Evolutionary conservation across 2,888 invertebrate genomes (phyloP), one percentile per base, ranked within the genome.

Genomic region (Tetragnatha montana): DNA sequence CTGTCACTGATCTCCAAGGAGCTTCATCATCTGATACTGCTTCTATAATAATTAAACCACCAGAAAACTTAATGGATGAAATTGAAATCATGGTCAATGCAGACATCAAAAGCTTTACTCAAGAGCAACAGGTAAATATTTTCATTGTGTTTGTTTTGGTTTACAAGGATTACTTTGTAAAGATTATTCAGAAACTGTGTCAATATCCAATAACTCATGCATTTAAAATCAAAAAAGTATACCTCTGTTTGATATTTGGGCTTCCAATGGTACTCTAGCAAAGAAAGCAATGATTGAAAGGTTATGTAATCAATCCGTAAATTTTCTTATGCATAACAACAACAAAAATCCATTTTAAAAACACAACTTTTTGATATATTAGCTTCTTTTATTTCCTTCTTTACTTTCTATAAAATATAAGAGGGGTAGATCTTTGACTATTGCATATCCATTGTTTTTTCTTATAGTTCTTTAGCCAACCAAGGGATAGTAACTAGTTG

Each of bases 1-100:
- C 96, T n/a, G 98, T 98, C 0, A 96, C 95, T 71, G 98, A 98
- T 93, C 97, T 97, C 92, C 98, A 98, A 93, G 98, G 98, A 0
- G 94, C 97, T 85, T 96, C 96, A 0, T 96, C 95, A 92, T 95
- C 96, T 19, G 98, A 98, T 93, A 96, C 96, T 0, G 97, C 97
- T 35, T 96, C 96, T 85, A 95, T 98, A 92, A 95, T 96, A 92
- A 96, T 98, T 0, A 97, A 97, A 93, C 94, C 94, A 92, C 97
- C 97, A 94, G 96, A 96, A 0, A 94, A 96, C 92, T 94, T 96
- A 82, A 95, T 95, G 92, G 95, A 97, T 93, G 94, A 97, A 78
- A 95, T 98, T 7, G 97, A 98, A 93, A 94, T 98, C 93, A 96
- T 96, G 0, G 94, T 98, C 6, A 96, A 97, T 92, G 95, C 96